A percentile compares a stretch with the other conserved stretches of the same genome.
phyloP scores from a whole-genome alignment of 2,888 invertebrate genomes.

The Melanotus villosus region DNA sequence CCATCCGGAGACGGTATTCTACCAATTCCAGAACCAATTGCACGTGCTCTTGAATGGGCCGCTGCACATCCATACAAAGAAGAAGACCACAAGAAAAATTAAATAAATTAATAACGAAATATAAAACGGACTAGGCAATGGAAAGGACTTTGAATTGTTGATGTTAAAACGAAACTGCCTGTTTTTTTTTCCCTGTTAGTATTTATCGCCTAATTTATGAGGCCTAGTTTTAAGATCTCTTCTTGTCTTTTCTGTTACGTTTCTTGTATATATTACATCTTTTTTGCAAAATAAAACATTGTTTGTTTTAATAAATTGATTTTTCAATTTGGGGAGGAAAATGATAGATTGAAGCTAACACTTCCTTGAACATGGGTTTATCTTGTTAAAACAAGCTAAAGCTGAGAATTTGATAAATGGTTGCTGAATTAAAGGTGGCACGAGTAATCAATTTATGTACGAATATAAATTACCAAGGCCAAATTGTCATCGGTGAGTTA shows the following conservation, averaged over 20 bases:
- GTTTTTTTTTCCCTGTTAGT: slow-evolving; percentile 13
- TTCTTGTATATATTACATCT: slow-evolving; percentile 13
- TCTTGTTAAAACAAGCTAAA: too few species aligned
- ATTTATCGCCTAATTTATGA: slow-evolving; percentile 23
- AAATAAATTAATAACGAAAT: not conserved
- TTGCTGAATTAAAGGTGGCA: too few species aligned
- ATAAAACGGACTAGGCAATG: slow-evolving; percentile 5
- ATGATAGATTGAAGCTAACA: not conserved
- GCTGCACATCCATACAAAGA: slow-evolving; percentile 55
- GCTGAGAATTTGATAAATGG: too few species aligned
- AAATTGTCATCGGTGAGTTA: too few species aligned
- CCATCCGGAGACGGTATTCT: slow-evolving; percentile 66
- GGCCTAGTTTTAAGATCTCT: slow-evolving; percentile 22
- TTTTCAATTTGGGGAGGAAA: not conserved
- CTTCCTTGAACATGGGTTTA: too few species aligned
- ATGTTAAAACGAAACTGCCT: slow-evolving; percentile 6
- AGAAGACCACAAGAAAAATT: slow-evolving; percentile 19
- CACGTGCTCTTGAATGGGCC: slow-evolving; percentile 63
- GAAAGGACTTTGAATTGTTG: slow-evolving; percentile 1
- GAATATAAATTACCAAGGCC: too few species aligned
- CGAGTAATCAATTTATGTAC: too few species aligned
- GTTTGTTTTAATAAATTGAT: slow-evolving; percentile 3
- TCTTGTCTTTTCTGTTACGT: not conserved
- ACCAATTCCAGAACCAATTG: slow-evolving; percentile 60
- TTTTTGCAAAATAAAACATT: slow-evolving; percentile 24